These are phyloP conservation scores for Calameuta filiformis DNA, from an alignment of 2,888 invertebrate genomes.

Conservation along the genomic window DNA sequence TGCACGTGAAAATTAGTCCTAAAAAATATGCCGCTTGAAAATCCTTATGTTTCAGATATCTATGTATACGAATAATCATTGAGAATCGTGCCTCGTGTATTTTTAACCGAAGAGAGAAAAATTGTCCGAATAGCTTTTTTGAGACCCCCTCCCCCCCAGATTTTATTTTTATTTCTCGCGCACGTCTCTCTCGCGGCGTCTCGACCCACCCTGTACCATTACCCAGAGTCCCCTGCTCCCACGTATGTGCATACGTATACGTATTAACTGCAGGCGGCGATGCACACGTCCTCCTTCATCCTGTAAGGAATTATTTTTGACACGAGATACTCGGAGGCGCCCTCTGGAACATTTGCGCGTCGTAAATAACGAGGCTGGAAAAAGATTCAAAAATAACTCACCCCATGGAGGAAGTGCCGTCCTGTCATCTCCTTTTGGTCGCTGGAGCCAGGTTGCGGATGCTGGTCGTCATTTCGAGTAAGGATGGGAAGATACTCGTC, in stretches of 20 bases:
- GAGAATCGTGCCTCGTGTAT: not conserved
- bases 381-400: constrained; percentile 24
- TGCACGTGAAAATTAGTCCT: constrained; percentile 26
- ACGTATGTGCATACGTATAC: not conserved
- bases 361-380: constrained; percentile 23
- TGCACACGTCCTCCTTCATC: not conserved
- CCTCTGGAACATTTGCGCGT: constrained; percentile 20
- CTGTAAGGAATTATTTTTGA: not conserved
- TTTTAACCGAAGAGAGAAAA: not conserved
- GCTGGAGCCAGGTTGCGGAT: constrained; percentile 5
- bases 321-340: not conserved
- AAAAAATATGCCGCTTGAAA: not conserved
- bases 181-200: no score
- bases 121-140: not conserved
- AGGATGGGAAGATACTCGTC: not conserved
- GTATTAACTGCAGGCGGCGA: not conserved
- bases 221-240: not conserved
- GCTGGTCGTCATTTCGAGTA: not conserved
- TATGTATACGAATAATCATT: not conserved
- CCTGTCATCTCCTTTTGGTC: constrained; percentile 15
- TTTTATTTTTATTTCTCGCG: not conserved
- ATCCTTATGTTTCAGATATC: not conserved
- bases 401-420: constrained; percentile 19
- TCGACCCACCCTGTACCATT: not conserved
- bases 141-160: not conserved